These are phyloP conservation scores for Calidris pugnax DNA, from an alignment of 2,113 vertebrate genomes.

Conservation along the genomic window DNA sequence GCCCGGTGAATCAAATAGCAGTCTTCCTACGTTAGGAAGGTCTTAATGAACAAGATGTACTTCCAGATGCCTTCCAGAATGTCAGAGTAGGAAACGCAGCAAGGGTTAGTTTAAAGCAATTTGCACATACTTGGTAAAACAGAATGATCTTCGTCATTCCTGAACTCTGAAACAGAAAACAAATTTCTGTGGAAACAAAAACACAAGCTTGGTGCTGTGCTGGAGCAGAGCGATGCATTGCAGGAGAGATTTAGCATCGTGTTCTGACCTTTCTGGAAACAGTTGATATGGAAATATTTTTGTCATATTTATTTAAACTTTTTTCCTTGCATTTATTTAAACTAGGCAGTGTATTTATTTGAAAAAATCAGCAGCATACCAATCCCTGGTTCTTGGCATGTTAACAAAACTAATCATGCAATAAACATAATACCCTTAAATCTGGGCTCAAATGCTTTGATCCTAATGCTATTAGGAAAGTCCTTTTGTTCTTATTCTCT, in stretches of 20 bases:
- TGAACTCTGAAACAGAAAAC: constrained; percentile 31
- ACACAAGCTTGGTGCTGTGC: not conserved
- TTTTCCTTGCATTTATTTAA: constrained; percentile 18
- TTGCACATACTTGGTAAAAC: not conserved
- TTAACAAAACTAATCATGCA: not conserved
- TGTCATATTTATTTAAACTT: not conserved
- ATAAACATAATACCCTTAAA: constrained; percentile 11
- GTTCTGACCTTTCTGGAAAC: constrained; percentile 16
- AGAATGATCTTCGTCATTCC: not conserved
- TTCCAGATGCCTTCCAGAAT: not conserved
- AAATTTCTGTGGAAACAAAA: constrained; percentile 2
- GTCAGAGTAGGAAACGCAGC: not conserved
- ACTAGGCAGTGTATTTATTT: not conserved
- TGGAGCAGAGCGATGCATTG: not conserved
- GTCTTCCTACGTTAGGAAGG: not conserved
- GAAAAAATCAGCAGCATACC: constrained; percentile 3
- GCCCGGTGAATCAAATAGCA: not conserved
- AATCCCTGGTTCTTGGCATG: not conserved
- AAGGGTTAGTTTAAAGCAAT: not conserved
- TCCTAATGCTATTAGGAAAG: not conserved
- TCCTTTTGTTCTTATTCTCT: not conserved
- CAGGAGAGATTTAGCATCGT: not conserved
- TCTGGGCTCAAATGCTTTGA: constrained; percentile 9
- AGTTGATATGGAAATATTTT: constrained; percentile 16
- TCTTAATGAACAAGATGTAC: not conserved